Percentiles rank a stretch among this genome's conserved stretches.
Evolutionary conservation across 2,888 invertebrate species (phyloP).

Genomic region (Trisateles emortualis): DNA sequence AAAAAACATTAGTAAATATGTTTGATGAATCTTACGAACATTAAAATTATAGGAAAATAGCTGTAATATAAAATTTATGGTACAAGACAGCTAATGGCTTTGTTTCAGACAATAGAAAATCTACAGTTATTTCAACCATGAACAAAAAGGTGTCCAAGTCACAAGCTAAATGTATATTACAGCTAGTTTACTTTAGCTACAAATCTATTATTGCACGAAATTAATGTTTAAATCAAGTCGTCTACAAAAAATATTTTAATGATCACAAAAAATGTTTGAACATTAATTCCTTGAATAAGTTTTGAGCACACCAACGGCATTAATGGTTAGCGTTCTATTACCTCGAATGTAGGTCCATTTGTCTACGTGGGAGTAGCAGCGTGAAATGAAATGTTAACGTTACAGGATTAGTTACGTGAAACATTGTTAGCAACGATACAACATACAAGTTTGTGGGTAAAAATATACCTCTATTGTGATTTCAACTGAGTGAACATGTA

Average conservation of each 20-base stretch:
- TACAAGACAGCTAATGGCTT: too few species aligned
- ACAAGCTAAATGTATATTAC: not conserved
- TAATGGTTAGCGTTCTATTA: conserved; percentile 68
- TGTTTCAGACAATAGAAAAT: too few species aligned
- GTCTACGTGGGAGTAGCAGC: conserved; percentile 71
- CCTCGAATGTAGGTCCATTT: conserved; percentile 87
- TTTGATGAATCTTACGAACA: not conserved
- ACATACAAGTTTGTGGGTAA: conserved; percentile 3
- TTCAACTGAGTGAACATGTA: not conserved
- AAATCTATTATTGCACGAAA: not conserved
- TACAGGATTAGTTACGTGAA: conserved; percentile 37
- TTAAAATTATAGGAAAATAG: not conserved
- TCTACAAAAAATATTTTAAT: not conserved
- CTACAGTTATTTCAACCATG: too few species aligned
- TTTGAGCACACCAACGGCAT: conserved; percentile 10
- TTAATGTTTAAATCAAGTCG: not conserved
- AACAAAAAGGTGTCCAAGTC: too few species aligned
- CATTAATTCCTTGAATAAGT: not conserved
- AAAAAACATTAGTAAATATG: not conserved
- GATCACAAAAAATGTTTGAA: not conserved
- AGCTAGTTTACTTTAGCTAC: not conserved
- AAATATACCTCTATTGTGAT: conserved; percentile 17
- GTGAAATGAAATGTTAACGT: conserved; percentile 71
- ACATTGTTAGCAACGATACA: conserved; percentile 24
- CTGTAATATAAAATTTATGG: not conserved